Percentiles rank a stretch among this genome's conserved stretches.
These are phyloP conservation scores for Pseudomyrmex dendroicus DNA, from an alignment of 1,140 invertebrate genomes.

Conservation along the genomic window DNA sequence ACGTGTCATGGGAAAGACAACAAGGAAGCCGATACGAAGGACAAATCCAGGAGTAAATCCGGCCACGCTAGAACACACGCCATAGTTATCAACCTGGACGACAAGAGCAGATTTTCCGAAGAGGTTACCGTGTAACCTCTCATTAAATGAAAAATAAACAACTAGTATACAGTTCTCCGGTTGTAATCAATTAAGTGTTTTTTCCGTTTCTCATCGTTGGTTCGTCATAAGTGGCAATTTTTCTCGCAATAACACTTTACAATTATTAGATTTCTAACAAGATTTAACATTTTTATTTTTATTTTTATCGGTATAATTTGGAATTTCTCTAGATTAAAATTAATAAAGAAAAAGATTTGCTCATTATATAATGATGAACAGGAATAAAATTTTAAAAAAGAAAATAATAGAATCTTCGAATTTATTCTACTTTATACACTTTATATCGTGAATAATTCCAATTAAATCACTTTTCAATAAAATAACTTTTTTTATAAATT, in stretches of 20 bases:
- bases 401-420: background rate
- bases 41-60: slow-evolving; percentile 85
- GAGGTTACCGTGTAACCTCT: slow-evolving; percentile 90
- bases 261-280: background rate
- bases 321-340: slow-evolving; percentile 7
- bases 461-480: background rate
- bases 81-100: slow-evolving; percentile 91
- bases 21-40: slow-evolving; percentile 73
- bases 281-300: background rate
- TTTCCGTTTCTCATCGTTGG: background rate
- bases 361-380: background rate
- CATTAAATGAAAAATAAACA: slow-evolving; percentile 30
- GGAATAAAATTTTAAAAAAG: background rate
- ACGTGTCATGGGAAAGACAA: slow-evolving; percentile 71
- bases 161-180: background rate
- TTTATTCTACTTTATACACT: slow-evolving; percentile 21
- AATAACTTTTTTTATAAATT: background rate
- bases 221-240: background rate
- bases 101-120: slow-evolving; percentile 92
- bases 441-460: slow-evolving; percentile 21
- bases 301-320: background rate
- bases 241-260: background rate
- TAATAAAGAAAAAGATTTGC: background rate
- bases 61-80: slow-evolving; percentile 89
- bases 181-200: background rate